Evolutionary conservation across 2,113 vertebrate species (phyloP), one percentile per base, ranked within the genome.

Genomic region (Gambusia holbrooki): DNA sequence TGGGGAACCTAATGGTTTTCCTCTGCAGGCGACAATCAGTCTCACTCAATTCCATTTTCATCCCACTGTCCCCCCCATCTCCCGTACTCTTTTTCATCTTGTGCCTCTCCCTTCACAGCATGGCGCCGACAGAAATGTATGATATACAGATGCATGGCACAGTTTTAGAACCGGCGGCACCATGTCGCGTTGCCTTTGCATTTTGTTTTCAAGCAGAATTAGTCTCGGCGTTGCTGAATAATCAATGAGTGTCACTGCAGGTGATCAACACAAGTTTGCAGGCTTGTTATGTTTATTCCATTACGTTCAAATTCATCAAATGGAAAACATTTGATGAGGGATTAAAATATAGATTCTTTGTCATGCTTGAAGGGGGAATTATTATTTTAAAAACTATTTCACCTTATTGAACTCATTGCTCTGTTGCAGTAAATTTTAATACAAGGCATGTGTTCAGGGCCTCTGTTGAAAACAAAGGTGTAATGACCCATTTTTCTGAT

Each of bases 11-110:
- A 92, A 91, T 89, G 87, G 82, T 79, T 78, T 73, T 79, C 81
- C 87, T 90, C 90, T 89, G 86, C 84, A 80, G 87, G 86, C 86
- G 72, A 82, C 83, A 76, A 90, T 89, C 87, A 84, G 81, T 88
- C 86, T 86, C 76, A 84, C 86, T 91, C 83, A 86, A 76, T 82
- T 72, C 71, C 73, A 66, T 86, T 83, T 87, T 76, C 8, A 4
- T 75, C 66, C 66, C 64, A 27, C 54, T 13, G 0, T 48, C 45
- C 29, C 48, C 73, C 58, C 33, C 40, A 48, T 32, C 58, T 48
- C 74, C 62, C 48, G 33, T 35, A 62, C 54, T 80, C 80, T 80
- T 79, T 81, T 80, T 85, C 80, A 77, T 84, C 71, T 76, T 84
- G 71, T 61, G 62, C 71, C n/a, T 83, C 65, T 63, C 76, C 17